Evolutionary conservation across 2,797 vertebrate genomes (phyloP).

Genomic region (Anabas testudineus): DNA sequence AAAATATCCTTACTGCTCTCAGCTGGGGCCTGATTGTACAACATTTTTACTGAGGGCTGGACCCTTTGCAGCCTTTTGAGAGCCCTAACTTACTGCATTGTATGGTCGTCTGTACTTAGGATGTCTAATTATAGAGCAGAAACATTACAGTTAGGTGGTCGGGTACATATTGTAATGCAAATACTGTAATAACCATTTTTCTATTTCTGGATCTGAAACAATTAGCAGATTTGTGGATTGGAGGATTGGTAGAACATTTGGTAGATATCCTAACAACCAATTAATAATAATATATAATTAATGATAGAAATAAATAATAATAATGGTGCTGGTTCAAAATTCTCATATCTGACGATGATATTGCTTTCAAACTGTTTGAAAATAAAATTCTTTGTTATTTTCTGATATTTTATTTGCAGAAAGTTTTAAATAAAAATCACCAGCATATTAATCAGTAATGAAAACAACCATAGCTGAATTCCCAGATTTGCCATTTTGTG

Average conservation of each 20-base stretch:
- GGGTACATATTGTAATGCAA: background rate
- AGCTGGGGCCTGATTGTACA: slow-evolving; percentile 21
- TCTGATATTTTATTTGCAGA: background rate
- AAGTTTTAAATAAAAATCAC: too few relatives aligned
- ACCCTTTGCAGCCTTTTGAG: slow-evolving; percentile 25
- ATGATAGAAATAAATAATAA: too few relatives aligned
- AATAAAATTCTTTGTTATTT: too few relatives aligned
- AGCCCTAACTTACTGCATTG: slow-evolving; percentile 4
- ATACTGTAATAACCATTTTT: background rate
- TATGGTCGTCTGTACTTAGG: background rate
- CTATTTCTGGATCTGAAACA: background rate
- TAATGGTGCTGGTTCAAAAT: background rate
- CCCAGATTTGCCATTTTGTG: background rate
- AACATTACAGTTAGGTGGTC: background rate
- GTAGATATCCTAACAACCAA: background rate
- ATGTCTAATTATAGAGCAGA: slow-evolving; percentile 12
- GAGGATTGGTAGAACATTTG: background rate
- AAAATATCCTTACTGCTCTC: slow-evolving; percentile 38
- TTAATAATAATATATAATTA: too few relatives aligned
- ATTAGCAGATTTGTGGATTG: background rate
- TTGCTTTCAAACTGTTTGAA: background rate
- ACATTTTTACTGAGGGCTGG: slow-evolving; percentile 34
- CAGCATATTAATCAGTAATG: background rate
- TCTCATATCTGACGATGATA: background rate
- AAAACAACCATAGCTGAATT: background rate